A percentile compares a stretch with the other conserved stretches of the same genome.
Evolutionary conservation across 1,140 invertebrate genomes (phyloP).

Genomic region (Doryteuthis pealeii): DNA sequence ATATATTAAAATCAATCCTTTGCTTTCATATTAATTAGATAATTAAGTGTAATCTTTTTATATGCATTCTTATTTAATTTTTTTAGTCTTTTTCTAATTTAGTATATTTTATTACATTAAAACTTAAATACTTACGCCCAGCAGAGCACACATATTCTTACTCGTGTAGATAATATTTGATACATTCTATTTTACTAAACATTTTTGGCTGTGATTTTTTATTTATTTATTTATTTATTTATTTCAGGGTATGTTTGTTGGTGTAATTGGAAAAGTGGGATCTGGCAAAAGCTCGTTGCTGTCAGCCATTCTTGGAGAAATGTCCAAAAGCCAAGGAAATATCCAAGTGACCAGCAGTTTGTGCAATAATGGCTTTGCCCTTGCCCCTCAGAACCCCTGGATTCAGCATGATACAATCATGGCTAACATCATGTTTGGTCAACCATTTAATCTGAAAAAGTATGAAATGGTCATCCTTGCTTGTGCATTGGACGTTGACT

Average conservation of each 20-base stretch:
- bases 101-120: too few relatives aligned
- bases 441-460: slow-evolving; percentile 72
- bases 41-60: too few relatives aligned
- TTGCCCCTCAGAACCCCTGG: slow-evolving; percentile 90
- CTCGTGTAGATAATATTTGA: too few relatives aligned
- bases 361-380: slow-evolving; percentile 40
- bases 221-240: neutral
- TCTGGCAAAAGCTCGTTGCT: slow-evolving; percentile 57
- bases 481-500: slow-evolving; percentile 79
- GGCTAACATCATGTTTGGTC: slow-evolving; percentile 93
- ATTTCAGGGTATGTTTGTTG: slow-evolving; percentile 54
- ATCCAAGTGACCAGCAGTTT: slow-evolving; percentile 24
- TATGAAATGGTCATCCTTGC: slow-evolving; percentile 76
- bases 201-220: too few relatives aligned
- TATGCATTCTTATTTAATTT: too few relatives aligned
- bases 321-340: slow-evolving; percentile 42
- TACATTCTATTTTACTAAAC: too few relatives aligned
- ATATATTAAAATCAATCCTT: too few relatives aligned
- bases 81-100: too few relatives aligned
- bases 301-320: slow-evolving; percentile 55
- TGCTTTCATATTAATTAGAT: too few relatives aligned
- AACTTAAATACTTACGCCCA: too few relatives aligned
- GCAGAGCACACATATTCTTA: too few relatives aligned
- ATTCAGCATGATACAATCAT: slow-evolving; percentile 84
- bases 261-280: slow-evolving; percentile 58